phyloP scores from a whole-genome alignment of 2,888 invertebrate species.

The Pecten maximus region DNA sequence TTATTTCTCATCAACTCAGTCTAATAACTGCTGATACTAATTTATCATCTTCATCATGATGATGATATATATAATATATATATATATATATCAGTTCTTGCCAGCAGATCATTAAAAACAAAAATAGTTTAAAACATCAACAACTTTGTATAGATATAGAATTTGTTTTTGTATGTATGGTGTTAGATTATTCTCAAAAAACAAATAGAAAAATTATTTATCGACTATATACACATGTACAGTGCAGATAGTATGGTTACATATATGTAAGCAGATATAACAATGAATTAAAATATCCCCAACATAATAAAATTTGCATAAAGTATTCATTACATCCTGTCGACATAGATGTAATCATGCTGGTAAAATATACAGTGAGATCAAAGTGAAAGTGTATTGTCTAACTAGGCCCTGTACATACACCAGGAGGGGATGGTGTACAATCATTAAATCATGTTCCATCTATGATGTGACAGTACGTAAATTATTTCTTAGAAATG shows the following conservation, averaged over 20 bases:
- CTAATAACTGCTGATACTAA: constrained; percentile 11
- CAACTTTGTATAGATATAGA: constrained; percentile 6
- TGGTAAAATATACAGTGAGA: background rate
- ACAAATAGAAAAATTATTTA: background rate
- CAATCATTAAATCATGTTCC: background rate
- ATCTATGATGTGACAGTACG: no score
- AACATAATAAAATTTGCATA: background rate
- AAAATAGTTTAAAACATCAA: constrained; percentile 31
- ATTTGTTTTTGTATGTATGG: background rate
- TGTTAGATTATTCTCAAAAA: constrained; percentile 19
- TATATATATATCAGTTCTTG: background rate
- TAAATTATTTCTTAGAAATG: no score
- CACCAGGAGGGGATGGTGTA: background rate
- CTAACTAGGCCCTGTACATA: background rate
- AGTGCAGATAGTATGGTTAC: constrained; percentile 15
- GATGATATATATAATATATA: no score
- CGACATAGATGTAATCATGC: background rate
- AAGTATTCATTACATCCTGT: background rate
- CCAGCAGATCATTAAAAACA: constrained; percentile 33
- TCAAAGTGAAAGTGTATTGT: background rate
- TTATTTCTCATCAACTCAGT: constrained; percentile 3
- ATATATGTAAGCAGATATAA: background rate
- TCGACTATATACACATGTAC: background rate
- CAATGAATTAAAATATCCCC: background rate
- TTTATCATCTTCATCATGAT: background rate